Conservation (phyloP, 2,888 invertebrate species). For the Baccha elongata region DNA sequence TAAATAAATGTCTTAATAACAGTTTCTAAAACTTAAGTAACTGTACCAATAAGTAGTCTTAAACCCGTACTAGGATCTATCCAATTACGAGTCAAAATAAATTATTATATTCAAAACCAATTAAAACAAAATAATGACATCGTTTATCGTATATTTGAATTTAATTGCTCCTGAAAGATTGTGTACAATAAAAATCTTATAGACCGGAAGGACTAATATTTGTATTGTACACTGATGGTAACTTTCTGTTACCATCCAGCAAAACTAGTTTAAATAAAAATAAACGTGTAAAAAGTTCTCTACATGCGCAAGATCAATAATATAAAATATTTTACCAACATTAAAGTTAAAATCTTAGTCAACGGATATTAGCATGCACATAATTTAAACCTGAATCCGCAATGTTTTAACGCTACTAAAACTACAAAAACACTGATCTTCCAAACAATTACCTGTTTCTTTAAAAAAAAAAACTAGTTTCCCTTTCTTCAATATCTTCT, state of each 20-base stretch:
- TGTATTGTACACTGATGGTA: too few species aligned
- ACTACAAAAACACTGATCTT: conserved; percentile 1
- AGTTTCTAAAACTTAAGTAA: too few species aligned
- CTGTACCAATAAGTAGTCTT: too few species aligned
- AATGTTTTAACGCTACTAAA: conserved; percentile 1
- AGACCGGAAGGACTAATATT: not conserved
- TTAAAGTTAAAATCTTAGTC: conserved; percentile 6
- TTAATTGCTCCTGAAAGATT: too few species aligned
- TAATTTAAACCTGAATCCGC: conserved; percentile 52
- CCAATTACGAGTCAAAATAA: too few species aligned
- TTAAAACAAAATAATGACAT: too few species aligned
- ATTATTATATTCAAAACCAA: too few species aligned
- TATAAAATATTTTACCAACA: not conserved
- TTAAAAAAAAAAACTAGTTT: conserved; percentile 40
- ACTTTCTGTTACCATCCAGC: not conserved
- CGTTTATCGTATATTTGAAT: too few species aligned
- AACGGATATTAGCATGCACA: conserved; percentile 38
- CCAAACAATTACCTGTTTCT: conserved; percentile 40
- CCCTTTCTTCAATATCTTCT: conserved; percentile 43
- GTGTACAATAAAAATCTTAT: too few species aligned
- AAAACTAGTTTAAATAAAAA: not conserved
- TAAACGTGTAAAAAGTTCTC: conserved; percentile 5
- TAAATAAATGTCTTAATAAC: too few species aligned
- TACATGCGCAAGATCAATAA: conserved; percentile 4
- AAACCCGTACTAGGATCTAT: too few species aligned